A percentile compares a stretch with the other conserved stretches of the same genome.
phyloP scores from a whole-genome alignment of 1,140 invertebrate species.

The Lordiphosa clarofinis region DNA sequence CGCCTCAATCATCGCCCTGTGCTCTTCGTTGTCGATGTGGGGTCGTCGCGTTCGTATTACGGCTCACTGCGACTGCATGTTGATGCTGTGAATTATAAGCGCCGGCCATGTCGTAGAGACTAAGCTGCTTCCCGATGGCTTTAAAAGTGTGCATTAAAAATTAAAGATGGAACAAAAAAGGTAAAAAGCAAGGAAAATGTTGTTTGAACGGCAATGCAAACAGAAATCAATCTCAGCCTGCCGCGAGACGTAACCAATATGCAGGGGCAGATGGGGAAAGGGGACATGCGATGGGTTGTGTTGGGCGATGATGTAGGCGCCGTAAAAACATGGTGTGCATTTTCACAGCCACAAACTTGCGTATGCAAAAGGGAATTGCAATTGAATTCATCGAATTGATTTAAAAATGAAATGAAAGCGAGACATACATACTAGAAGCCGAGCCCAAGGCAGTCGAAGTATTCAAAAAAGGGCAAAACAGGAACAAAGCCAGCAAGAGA shows the following conservation, averaged over 20 bases:
- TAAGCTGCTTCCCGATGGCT: background rate
- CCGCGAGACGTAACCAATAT: slow-evolving; percentile 41
- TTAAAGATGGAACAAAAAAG: slow-evolving; percentile 23
- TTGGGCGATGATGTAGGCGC: slow-evolving; percentile 8
- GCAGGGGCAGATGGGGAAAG: slow-evolving; percentile 16
- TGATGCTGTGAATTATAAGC: slow-evolving; percentile 2
- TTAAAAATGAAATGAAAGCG: slow-evolving; percentile 61
- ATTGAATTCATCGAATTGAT: slow-evolving; percentile 75
- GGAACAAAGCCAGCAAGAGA: background rate
- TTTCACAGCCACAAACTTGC: slow-evolving; percentile 66
- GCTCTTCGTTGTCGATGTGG: background rate
- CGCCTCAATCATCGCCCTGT: background rate
- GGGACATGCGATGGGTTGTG: background rate
- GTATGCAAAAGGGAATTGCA: slow-evolving; percentile 68
- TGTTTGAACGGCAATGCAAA: slow-evolving; percentile 26
- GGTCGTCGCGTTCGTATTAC: background rate
- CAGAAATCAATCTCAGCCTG: slow-evolving; percentile 45
- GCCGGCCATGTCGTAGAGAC: background rate
- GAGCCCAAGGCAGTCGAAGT: too few relatives aligned
- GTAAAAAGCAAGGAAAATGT: background rate
- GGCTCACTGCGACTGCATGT: slow-evolving; percentile 7
- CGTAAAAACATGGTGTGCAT: slow-evolving; percentile 38
- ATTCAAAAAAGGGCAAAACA: too few relatives aligned
- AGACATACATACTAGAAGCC: slow-evolving; percentile 11
- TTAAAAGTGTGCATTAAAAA: slow-evolving; percentile 21